Evolutionary conservation across 2,888 invertebrate genomes (phyloP).

Genomic region (Elysia crispata): DNA sequence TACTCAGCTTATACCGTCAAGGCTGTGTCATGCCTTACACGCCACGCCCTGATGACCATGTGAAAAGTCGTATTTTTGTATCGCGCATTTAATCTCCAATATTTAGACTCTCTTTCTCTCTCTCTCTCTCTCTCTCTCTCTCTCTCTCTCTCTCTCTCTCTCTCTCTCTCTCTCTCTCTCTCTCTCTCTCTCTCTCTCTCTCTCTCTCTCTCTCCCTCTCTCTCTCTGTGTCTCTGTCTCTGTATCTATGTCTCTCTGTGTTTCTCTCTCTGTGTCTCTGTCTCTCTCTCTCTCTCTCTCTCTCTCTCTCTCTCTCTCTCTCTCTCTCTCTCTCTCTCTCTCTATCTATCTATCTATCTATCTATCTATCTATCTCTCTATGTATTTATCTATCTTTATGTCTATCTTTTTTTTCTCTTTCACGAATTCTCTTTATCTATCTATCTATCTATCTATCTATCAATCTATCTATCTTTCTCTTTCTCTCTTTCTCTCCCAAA

Average conservation of each 20-base stretch:
- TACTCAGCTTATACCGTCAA: too few relatives aligned
- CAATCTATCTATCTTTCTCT: too few relatives aligned
- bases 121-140: too few relatives aligned
- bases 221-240: conserved; percentile 7
- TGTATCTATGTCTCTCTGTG: not conserved
- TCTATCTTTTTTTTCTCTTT: conserved; percentile 31
- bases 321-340: conserved; percentile 24
- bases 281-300: not conserved
- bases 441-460: too few relatives aligned
- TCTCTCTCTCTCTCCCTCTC: conserved; percentile 1
- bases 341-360: not conserved
- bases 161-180: too few relatives aligned
- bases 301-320: conserved; percentile 15
- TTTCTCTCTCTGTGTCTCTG: conserved; percentile 10
- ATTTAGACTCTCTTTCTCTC: too few relatives aligned
- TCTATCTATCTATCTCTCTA: not conserved
- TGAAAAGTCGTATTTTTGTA: too few relatives aligned
- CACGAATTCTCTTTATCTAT: too few relatives aligned
- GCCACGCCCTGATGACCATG: too few relatives aligned
- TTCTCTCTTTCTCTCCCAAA: conserved; percentile 26
- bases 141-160: too few relatives aligned
- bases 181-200: not conserved
- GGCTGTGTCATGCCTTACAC: too few relatives aligned
- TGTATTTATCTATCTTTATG: conserved; percentile 17
- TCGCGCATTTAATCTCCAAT: too few relatives aligned